A percentile compares a stretch with the other conserved stretches of the same genome.
phyloP scores from a whole-genome alignment of 2,888 invertebrate species.

The Scrobipalpa costella region DNA sequence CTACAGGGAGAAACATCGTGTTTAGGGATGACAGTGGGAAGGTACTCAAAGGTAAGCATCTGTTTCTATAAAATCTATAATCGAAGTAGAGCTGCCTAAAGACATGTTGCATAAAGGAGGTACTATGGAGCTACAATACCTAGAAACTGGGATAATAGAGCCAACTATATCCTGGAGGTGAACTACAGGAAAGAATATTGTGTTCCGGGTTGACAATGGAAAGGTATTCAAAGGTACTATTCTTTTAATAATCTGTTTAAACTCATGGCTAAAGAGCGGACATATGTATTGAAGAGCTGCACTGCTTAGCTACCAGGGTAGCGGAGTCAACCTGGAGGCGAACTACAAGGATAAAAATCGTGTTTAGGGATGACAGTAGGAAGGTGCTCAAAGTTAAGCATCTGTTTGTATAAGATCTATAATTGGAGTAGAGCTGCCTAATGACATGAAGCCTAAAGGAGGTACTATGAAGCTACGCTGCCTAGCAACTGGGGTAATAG shows the following conservation, averaged over 20 bases:
- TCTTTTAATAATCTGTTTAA: too few relatives aligned
- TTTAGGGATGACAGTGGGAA: conserved; percentile 85
- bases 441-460: conserved; percentile 66
- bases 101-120: conserved; percentile 80
- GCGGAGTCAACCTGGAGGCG: conserved; percentile 91
- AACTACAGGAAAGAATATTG: conserved; percentile 88
- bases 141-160: conserved; percentile 89
- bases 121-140: conserved; percentile 87
- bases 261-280: too few relatives aligned
- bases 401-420: neutral
- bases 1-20: conserved; percentile 88
- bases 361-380: conserved; percentile 84
- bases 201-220: conserved; percentile 84
- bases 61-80: neutral
- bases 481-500: conserved; percentile 89
- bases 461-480: conserved; percentile 89
- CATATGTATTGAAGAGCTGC: conserved; percentile 86
- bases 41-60: conserved; percentile 84
- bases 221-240: too few relatives aligned
- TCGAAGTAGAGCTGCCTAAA: neutral
- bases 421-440: neutral
- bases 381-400: conserved; percentile 85
- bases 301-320: conserved; percentile 89
- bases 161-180: conserved; percentile 90
- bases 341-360: conserved; percentile 88